Evolutionary conservation across 2,888 invertebrate species (phyloP).

Genomic region (Scelioninae gen. 1): DNA sequence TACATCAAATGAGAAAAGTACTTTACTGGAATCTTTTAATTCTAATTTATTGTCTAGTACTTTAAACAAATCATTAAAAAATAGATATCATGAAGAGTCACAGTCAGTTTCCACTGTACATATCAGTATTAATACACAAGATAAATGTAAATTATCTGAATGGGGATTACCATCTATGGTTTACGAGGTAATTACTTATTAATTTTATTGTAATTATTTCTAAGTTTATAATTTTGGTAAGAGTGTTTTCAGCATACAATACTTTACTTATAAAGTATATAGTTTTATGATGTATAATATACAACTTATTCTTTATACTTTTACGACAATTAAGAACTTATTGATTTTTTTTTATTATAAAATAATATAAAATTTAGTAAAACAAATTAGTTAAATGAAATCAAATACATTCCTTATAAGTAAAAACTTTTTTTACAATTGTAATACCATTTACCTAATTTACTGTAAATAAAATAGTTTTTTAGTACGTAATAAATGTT

Average conservation of each 20-base stretch:
- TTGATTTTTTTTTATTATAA: no score
- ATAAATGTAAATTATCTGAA: conserved; percentile 62
- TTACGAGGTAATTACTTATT: conserved; percentile 52
- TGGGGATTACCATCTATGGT: conserved; percentile 62
- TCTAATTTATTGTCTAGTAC: neutral
- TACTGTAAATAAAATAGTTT: no score
- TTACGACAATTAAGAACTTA: no score
- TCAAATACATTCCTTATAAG: no score
- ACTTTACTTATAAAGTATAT: no score
- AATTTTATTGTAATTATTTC: neutral
- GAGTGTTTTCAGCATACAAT: neutral
- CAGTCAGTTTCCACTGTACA: conserved; percentile 41
- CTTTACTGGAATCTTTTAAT: conserved; percentile 6
- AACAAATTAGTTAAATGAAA: no score
- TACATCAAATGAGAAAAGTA: conserved; percentile 9
- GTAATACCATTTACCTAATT: neutral
- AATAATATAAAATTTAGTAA: no score
- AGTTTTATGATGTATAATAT: no score
- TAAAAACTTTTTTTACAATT: neutral
- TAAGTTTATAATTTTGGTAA: neutral
- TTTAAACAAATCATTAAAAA: neutral
- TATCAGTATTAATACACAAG: conserved; percentile 46
- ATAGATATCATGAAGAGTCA: conserved; percentile 22
- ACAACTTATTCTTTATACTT: no score
- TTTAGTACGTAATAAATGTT: no score